Base-by-base conservation (phyloP, 1,140 invertebrate species). In the Brachionus sp. region DNA sequence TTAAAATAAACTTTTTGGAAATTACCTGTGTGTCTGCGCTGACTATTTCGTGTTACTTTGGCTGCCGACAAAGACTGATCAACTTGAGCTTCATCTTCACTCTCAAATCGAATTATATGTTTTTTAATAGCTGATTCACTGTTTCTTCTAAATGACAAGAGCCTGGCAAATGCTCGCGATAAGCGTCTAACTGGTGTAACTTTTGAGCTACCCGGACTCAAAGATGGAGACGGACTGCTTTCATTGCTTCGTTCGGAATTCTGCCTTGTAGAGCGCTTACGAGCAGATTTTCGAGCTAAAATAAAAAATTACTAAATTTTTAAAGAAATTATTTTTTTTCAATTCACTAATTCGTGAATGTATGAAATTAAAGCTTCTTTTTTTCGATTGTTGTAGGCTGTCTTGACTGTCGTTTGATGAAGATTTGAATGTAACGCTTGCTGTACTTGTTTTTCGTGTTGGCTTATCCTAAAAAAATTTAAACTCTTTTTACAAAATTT, bases 381-480 rank as follows among this genome's bases (percentile, higher is more conserved):
- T 46, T 46, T 75, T 75, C 7, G 16, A 46, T 19, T 75, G 39
- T 46, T 50, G 6, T 12, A 68, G 9, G 50, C 80, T 82, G 25
- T 82, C 80, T 50, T 66, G 29, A 35, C 78, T 82, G 5, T 82
- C 80, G 9, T 66, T 66, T 25, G 80, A 82, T 10, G 80, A 82
- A 12, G 80, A 82, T 68, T 82, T 82, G 12, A 82, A 82, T 44
- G 80, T 82, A 35, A 82, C 80, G 53, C 80, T 82, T 1, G 80
- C 57, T 42, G 80, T 35, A 35, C 57, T 66, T 66, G 62, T 66
- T 70, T 82, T 82, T 10, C 80, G 19, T 10, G 66, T 82, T 19
- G 57, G 80, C 19, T 66, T 66, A 39, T 80, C 77, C 64, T n/a
- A n/a, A n/a, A n/a, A n/a, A n/a, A n/a, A n/a, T n/a, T n/a, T n/a